A percentile compares a stretch with the other conserved stretches of the same genome.
phyloP scores from a whole-genome alignment of 2,797 vertebrate genomes.

The Hydrolagus colliei region DNA sequence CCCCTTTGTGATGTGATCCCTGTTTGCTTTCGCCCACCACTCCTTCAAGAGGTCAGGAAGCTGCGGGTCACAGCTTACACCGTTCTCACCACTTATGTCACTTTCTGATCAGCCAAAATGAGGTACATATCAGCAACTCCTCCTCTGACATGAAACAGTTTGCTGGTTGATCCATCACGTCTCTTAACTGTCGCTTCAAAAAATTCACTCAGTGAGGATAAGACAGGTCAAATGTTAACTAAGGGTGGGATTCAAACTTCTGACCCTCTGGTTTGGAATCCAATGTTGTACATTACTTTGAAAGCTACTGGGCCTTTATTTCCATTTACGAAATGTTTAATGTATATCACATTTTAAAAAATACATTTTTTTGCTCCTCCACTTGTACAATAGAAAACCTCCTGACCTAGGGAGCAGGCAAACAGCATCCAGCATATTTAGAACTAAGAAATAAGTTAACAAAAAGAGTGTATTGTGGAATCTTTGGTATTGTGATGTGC shows the following conservation, averaged over 20 bases:
- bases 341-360: neutral
- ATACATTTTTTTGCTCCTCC: neutral
- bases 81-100: neutral
- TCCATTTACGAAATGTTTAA: too few species aligned
- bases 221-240: constrained; percentile 14
- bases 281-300: neutral
- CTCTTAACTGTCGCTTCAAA: neutral
- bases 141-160: constrained; percentile 17
- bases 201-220: constrained; percentile 10
- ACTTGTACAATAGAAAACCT: neutral
- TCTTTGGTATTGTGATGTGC: too few species aligned
- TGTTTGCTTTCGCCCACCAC: neutral
- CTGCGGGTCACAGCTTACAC: neutral
- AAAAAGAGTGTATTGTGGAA: too few species aligned
- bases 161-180: constrained; percentile 7
- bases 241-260: constrained; percentile 1
- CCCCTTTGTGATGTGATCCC: constrained; percentile 8
- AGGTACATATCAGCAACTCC: neutral
- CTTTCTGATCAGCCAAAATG: neutral
- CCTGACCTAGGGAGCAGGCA: neutral
- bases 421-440: too few species aligned
- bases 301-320: neutral
- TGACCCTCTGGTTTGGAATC: neutral
- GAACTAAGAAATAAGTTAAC: too few species aligned
- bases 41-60: neutral